Base-by-base conservation (phyloP, 2,888 invertebrate genomes). In the Drosophila neotestacea region DNA sequence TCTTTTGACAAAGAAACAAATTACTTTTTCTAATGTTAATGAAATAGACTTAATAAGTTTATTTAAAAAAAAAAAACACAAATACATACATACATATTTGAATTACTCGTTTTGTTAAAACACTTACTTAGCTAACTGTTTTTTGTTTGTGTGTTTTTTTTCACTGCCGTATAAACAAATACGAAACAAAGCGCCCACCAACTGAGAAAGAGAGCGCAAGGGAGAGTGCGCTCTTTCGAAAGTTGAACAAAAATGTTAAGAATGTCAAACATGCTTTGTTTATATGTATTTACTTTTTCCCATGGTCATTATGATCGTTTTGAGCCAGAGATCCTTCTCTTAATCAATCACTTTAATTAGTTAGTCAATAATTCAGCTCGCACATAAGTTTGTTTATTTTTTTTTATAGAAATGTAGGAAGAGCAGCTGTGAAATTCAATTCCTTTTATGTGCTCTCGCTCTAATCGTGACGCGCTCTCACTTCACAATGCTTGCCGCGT, bases 81-180 rank as follows among this genome's bases (percentile, higher is more conserved):
- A 22, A 22, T 3, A 22, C 22, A 22, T 22, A 2, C 2, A 2
- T 22, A 22, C 22, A 22, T 22, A 22, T 22, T 1, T 22, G 22
- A 22, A 22, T 22, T 22, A 22, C 22, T 22, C 22, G 22, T 3
- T 22, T 22, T 16, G 16, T 16, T 22, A 22, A 22, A 22, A 22
- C 22, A 22, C 22, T 22, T 22, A 22, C 3, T 22, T 22, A 22
- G 22, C 2, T 22, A 22, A 22, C 22, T 22, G 22, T 22, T 1
- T 72, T 79, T 64, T 61, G 55, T 63, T 61, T 54, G 63, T 58
- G 62, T 51, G 27, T 52, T 65, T 22, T 62, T 67, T 66, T 55
- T 66, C 34, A 63, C 62, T 75, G 55, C 69, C 63, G 66, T 70
- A 79, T 82, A 85, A 85, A 85, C 82, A 82, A 85, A 85, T 70